Percentiles rank a stretch among this genome's conserved stretches.
These are phyloP conservation scores for Brotogeris chrysoptera DNA, from an alignment of 2,797 vertebrate genomes.

Conservation along the genomic window DNA sequence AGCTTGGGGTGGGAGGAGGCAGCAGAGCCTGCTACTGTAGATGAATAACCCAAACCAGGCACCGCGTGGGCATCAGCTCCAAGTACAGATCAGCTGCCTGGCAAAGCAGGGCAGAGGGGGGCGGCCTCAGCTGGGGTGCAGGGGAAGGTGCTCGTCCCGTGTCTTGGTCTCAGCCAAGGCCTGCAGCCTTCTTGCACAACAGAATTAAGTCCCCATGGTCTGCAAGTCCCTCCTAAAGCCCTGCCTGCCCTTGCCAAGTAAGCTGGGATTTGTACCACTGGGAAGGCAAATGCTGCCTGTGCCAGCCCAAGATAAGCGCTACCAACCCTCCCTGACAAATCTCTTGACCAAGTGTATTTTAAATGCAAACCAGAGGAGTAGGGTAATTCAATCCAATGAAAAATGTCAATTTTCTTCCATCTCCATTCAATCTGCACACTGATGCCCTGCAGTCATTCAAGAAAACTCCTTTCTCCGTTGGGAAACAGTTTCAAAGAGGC, in stretches of 20 bases:
- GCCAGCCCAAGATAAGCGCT: neutral
- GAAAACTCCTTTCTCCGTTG: neutral
- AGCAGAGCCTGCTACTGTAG: constrained; percentile 35
- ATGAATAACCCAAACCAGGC: constrained; percentile 32
- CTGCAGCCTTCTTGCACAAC: neutral
- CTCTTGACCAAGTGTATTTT: neutral
- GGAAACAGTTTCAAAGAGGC: neutral
- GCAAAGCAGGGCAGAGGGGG: neutral
- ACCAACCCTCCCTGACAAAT: neutral
- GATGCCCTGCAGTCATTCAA: neutral
- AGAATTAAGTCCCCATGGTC: neutral
- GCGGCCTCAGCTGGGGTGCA: neutral
- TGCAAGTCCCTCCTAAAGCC: neutral
- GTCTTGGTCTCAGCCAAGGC: neutral
- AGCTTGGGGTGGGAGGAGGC: constrained; percentile 51
- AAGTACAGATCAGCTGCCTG: neutral
- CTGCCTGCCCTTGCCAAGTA: neutral
- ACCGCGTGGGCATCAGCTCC: neutral
- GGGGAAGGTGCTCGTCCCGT: neutral
- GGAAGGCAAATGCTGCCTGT: neutral
- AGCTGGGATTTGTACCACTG: neutral
- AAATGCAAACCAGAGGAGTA: neutral
- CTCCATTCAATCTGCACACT: neutral
- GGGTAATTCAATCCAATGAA: neutral
- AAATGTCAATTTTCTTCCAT: neutral